Base-by-base conservation (phyloP, 2,888 invertebrate genomes). In the Aphidoletes aphidimyza region DNA sequence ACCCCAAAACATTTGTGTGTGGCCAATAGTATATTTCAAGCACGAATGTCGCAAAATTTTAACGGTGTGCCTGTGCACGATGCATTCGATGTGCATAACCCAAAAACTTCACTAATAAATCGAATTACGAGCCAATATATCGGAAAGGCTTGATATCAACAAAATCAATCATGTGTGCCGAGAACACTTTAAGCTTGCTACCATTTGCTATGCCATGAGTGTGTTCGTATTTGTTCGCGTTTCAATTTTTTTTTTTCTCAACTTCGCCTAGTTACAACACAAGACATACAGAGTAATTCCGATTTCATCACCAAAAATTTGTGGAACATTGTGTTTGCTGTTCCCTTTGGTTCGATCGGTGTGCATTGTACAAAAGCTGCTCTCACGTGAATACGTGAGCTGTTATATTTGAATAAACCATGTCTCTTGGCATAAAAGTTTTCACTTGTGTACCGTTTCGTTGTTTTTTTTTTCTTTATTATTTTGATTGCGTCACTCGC, bases 261-360 rank as follows among this genome's bases (percentile, higher is more conserved):
- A n/a, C 6, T 26, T 54, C 54, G 5, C 54, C 69, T 30, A 30
- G 30, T 69, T 69, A 30, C 69, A n/a, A 69, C 14, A 69, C 69
- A 69, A 11, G 14, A 69, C 26, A 69, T 69, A 69, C 30, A n/a
- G n/a, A 69, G 69, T 69, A 69, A 30, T 69, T 69, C 69, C 69
- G 34, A 69, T 69, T 69, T 69, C 69, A 69, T 69, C 69, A 69
- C 69, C 54, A 69, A 26, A 69, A 69, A 69, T 54, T 54, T 54
- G 54, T 30, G 69, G 26, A n/a, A 69, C 69, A 30, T 69, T 69
- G 34, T 69, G n/a, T n/a, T 2, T 17, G 69, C 8, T 69, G 26
- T 69, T 30, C 69, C 69, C 34, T 69, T 69, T 30, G 34, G 30
- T 5, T 14, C 69, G 69, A 3, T 11, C 8, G 47, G 11, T 11